phyloP scores from a whole-genome alignment of 1,140 invertebrate species.

The Drosophila sturtevanti region DNA sequence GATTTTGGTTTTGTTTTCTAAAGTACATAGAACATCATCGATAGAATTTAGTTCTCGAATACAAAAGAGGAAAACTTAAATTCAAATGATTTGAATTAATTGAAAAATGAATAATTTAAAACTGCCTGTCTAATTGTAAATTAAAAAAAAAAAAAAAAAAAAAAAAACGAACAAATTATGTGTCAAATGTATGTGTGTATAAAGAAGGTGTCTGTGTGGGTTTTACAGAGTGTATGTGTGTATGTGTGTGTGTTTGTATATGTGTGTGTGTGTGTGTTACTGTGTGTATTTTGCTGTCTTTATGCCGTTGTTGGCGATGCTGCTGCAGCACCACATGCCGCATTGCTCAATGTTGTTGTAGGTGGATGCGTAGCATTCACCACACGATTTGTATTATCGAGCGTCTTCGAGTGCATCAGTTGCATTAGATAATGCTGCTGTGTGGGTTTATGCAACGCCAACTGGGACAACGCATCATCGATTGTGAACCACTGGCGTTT shows the following conservation, averaged over 20 bases:
- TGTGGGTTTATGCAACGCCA: constrained; percentile 94
- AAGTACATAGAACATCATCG: constrained; percentile 55
- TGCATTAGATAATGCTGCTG: constrained; percentile 93
- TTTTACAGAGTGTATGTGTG: constrained; percentile 20
- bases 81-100: constrained; percentile 49
- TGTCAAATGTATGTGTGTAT: constrained; percentile 20
- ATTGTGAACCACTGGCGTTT: constrained; percentile 96
- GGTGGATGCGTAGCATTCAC: constrained; percentile 73
- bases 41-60: constrained; percentile 48
- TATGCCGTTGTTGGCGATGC: constrained; percentile 78
- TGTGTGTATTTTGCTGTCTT: constrained; percentile 32
- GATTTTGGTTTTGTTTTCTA: constrained; percentile 43
- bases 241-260: constrained; percentile 29
- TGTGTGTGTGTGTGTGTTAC: constrained; percentile 14
- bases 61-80: constrained; percentile 68
- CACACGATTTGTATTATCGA: constrained; percentile 73
- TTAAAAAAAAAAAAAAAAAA: constrained; percentile 48
- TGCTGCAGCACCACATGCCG: constrained; percentile 51
- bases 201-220: too few species aligned
- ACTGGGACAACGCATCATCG: constrained; percentile 92
- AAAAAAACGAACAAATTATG: constrained; percentile 24
- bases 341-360: constrained; percentile 68
- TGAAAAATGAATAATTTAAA: constrained; percentile 33
- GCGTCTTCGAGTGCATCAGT: constrained; percentile 84
- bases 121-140: constrained; percentile 79